A percentile compares a stretch with the other conserved stretches of the same genome.
phyloP scores from a whole-genome alignment of 2,113 vertebrate genomes.

The Passerina amoena region DNA sequence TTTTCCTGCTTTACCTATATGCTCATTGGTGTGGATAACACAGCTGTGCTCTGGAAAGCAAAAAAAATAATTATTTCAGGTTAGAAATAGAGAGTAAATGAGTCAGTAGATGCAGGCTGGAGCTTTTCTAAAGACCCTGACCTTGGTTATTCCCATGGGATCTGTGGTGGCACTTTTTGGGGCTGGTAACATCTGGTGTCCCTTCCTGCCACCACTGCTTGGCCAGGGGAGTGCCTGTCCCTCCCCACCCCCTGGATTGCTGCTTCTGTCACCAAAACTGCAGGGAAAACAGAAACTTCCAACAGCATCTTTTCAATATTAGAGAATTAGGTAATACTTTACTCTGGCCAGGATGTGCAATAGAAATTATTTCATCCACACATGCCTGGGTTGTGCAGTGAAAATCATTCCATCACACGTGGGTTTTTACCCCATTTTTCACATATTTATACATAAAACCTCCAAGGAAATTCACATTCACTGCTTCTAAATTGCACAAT shows the following conservation, averaged over 20 bases:
- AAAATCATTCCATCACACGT: neutral
- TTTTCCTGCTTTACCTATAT: fast-evolving
- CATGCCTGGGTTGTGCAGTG: neutral
- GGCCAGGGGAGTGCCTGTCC: neutral
- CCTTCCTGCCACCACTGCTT: neutral
- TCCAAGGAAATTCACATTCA: too few relatives aligned
- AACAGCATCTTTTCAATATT: neutral
- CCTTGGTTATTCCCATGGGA: neutral
- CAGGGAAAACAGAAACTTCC: neutral
- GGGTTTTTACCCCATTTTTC: neutral
- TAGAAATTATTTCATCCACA: neutral
- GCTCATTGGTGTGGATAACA: neutral
- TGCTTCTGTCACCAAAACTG: neutral
- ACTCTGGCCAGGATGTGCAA: too few relatives aligned
- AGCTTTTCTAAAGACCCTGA: neutral
- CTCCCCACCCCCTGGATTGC: neutral
- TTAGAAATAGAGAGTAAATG: neutral
- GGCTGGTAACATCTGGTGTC: neutral
- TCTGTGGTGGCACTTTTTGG: neutral
- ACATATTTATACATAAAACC: neutral
- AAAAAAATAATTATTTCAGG: neutral
- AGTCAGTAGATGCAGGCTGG: neutral
- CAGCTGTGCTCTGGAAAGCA: neutral
- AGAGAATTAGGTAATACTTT: neutral
- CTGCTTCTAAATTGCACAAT: neutral